Evolutionary conservation across 2,797 vertebrate genomes (phyloP).

Genomic region (Orientallactaga sibirica): DNA sequence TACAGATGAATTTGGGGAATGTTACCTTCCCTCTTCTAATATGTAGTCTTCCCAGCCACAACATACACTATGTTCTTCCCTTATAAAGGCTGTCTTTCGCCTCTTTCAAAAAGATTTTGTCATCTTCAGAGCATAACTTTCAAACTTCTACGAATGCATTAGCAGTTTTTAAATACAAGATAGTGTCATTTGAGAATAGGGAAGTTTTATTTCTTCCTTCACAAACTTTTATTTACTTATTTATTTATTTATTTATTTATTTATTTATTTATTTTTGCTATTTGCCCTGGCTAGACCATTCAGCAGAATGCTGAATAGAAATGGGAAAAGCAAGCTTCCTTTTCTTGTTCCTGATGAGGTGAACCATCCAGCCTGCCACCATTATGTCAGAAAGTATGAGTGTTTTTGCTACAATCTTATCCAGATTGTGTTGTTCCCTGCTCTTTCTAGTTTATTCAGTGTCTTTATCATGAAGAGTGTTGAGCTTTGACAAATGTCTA

Average conservation of each 20-base stretch:
- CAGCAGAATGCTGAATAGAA: background rate
- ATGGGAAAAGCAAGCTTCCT: background rate
- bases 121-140: constrained; percentile 17
- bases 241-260: background rate
- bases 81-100: constrained; percentile 7
- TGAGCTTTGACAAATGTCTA: constrained; percentile 26
- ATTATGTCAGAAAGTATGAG: background rate
- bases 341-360: background rate
- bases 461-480: constrained; percentile 24
- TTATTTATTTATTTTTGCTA: background rate
- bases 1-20: constrained; percentile 28
- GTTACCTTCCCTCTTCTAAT: background rate
- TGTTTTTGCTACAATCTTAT: background rate
- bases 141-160: background rate
- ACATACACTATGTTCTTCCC: background rate
- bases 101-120: constrained; percentile 8
- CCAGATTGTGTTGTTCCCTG: constrained; percentile 17
- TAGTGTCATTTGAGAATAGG: background rate
- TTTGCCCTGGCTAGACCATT: background rate
- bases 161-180: constrained; percentile 13
- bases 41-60: background rate
- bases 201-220: constrained; percentile 14
- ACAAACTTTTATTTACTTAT: background rate
- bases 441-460: background rate
- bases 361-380: background rate